Evolutionary conservation across 2,797 vertebrate species (phyloP).

Genomic region (Prionace glauca): DNA sequence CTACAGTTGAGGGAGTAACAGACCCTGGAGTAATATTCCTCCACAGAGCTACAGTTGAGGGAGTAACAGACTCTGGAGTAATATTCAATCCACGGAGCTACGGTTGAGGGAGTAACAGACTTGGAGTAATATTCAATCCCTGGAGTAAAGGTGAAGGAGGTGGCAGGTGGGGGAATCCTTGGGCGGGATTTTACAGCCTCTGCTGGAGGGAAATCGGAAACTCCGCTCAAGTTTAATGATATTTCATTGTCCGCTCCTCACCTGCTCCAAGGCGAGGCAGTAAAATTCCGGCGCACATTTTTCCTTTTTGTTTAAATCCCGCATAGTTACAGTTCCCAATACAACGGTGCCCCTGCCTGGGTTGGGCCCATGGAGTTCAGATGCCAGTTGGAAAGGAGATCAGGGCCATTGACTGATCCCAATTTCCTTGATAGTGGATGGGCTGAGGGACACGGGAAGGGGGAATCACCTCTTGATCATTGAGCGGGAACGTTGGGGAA

Average conservation of each 20-base stretch:
- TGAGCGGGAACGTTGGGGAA: background rate
- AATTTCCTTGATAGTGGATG: background rate
- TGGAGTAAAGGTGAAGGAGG: background rate
- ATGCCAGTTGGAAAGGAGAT: background rate
- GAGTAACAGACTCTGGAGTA: background rate
- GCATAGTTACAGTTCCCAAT: too few species aligned
- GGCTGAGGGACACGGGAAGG: background rate
- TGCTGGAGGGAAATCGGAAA: too few species aligned
- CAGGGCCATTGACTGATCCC: background rate
- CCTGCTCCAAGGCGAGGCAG: too few species aligned
- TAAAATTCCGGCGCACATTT: too few species aligned
- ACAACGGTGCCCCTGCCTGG: too few species aligned
- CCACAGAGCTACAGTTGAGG: background rate
- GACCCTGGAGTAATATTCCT: background rate
- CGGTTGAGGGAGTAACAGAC: background rate
- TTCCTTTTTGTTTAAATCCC: too few species aligned
- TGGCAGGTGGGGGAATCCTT: too few species aligned
- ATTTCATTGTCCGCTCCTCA: too few species aligned
- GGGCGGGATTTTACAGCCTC: too few species aligned
- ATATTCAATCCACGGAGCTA: background rate
- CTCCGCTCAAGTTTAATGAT: too few species aligned
- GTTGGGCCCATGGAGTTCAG: background rate
- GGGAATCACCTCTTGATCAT: background rate
- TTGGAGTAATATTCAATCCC: background rate
- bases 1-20: background rate